Conservation (phyloP, 2,113 vertebrate species). For the Sterrhoptilus dennistouni region DNA sequence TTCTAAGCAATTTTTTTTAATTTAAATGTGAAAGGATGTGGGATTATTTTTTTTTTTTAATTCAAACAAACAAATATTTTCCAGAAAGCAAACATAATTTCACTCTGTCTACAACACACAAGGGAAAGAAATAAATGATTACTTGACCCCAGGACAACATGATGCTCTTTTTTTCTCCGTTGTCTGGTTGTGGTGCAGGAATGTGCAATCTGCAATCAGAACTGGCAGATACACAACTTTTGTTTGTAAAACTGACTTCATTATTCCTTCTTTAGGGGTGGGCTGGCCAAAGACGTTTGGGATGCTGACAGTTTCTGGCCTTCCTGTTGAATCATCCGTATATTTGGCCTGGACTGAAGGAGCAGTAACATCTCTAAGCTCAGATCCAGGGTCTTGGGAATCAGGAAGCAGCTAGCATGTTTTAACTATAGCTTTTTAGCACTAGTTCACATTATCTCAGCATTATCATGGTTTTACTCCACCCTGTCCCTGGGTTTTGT, state of each 20-base stretch:
- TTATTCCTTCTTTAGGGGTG: slow-evolving; percentile 39
- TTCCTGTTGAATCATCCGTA: slow-evolving; percentile 31
- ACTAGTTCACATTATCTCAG: background rate
- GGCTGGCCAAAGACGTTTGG: background rate
- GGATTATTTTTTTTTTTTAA: background rate
- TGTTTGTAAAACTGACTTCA: slow-evolving; percentile 56
- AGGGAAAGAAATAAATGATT: slow-evolving; percentile 18
- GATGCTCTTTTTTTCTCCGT: background rate
- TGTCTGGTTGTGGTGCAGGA: slow-evolving; percentile 29
- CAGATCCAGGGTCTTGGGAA: background rate
- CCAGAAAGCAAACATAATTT: background rate
- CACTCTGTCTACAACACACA: background rate
- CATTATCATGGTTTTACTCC: background rate
- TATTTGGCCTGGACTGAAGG: background rate
- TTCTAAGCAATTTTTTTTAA: background rate
- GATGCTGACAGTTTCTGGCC: slow-evolving; percentile 19
- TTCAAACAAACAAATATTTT: slow-evolving; percentile 12
- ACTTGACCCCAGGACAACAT: background rate
- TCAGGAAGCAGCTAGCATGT: background rate
- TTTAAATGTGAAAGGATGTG: slow-evolving; percentile 10
- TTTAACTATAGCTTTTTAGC: background rate
- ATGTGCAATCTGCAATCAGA: slow-evolving; percentile 26
- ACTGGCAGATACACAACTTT: slow-evolving; percentile 46
- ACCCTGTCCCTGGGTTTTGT: background rate
- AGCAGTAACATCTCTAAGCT: background rate